These are phyloP conservation scores for Siniperca obscura DNA, from an alignment of 2,797 vertebrate genomes.

Conservation along the genomic window DNA sequence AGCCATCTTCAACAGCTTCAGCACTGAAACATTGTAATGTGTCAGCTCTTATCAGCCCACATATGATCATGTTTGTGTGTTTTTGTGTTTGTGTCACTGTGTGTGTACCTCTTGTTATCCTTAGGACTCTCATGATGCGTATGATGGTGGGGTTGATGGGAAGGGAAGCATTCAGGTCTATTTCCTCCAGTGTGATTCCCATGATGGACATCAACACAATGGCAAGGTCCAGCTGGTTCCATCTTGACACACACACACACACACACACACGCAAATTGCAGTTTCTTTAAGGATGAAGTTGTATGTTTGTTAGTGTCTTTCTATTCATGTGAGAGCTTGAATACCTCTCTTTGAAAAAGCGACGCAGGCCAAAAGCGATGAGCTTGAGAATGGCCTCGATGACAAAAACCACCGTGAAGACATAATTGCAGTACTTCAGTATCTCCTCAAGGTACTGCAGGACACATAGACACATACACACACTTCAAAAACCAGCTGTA, in stretches of 20 bases:
- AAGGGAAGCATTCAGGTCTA: constrained; percentile 93
- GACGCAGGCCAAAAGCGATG: constrained; percentile 93
- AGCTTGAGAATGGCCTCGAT: constrained; percentile 93
- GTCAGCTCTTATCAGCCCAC: constrained; percentile 50
- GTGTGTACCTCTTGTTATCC: constrained; percentile 91
- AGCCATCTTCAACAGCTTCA: constrained; percentile 98
- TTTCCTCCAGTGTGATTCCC: constrained; percentile 96
- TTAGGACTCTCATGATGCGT: constrained; percentile 95
- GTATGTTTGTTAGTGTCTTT: constrained; percentile 19
- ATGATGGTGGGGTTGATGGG: constrained; percentile 99
- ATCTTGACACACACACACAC: constrained; percentile 81
- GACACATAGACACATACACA: constrained; percentile 52
- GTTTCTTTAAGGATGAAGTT: background rate
- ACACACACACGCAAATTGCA: constrained; percentile 37
- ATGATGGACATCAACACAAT: constrained; percentile 95
- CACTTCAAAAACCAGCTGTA: constrained; percentile 20
- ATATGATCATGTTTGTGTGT: background rate
- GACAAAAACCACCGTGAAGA: constrained; percentile 96
- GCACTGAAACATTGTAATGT: constrained; percentile 81
- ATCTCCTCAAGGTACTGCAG: constrained; percentile 94
- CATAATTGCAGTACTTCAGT: constrained; percentile 97
- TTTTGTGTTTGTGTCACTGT: constrained; percentile 29
- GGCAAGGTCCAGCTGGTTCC: constrained; percentile 97
- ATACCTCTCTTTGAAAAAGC: constrained; percentile 98
- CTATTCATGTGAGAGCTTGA: background rate